A percentile compares a stretch with the other conserved stretches of the same genome.
phyloP scores from a whole-genome alignment of 1,140 invertebrate species.

The Acyrthosiphon pisum region DNA sequence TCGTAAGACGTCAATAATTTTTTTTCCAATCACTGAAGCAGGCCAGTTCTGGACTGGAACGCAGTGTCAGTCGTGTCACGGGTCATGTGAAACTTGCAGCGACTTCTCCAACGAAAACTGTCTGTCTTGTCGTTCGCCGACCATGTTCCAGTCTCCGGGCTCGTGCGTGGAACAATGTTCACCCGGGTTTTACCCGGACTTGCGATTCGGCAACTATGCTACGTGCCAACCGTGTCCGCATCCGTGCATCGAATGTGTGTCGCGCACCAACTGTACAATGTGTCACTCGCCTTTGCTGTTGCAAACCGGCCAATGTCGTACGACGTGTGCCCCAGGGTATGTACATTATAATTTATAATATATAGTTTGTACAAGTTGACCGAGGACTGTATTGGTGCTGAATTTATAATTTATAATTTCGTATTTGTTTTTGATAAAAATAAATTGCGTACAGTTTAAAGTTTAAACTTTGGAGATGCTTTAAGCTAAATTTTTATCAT shows the following conservation, averaged over 20 bases:
- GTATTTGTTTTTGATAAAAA: background rate
- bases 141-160: conserved; percentile 70
- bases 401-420: background rate
- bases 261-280: conserved; percentile 77
- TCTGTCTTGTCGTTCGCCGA: conserved; percentile 71
- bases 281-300: conserved; percentile 75
- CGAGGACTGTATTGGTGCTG: background rate
- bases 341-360: background rate
- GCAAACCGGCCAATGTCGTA: conserved; percentile 79
- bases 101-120: conserved; percentile 66
- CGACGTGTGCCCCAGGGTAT: conserved; percentile 69
- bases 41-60: conserved; percentile 76
- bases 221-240: conserved; percentile 78
- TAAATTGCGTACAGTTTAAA: background rate
- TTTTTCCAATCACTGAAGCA: conserved; percentile 61
- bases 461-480: background rate
- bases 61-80: conserved; percentile 76
- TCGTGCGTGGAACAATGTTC: conserved; percentile 77
- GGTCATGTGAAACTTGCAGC: conserved; percentile 66
- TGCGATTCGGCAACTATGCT: conserved; percentile 62
- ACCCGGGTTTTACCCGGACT: conserved; percentile 70
- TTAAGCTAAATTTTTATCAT: background rate
- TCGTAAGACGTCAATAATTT: background rate
- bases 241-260: conserved; percentile 78
- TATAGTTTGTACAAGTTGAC: background rate